A percentile compares a stretch with the other conserved stretches of the same genome.
These are phyloP conservation scores for Chymomyza costata DNA, from an alignment of 1,140 invertebrate species.

Conservation along the genomic window DNA sequence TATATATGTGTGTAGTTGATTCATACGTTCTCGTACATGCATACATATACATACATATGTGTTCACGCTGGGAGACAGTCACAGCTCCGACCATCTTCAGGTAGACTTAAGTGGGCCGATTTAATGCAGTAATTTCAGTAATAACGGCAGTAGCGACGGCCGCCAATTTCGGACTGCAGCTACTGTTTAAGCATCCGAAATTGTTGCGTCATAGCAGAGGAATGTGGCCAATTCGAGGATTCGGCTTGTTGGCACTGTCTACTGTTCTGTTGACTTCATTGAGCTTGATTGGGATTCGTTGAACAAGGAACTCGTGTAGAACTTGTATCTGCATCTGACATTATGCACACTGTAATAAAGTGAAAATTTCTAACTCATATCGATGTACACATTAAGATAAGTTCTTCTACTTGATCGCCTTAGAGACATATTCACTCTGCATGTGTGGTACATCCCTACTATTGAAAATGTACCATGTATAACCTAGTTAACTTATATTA, in stretches of 20 bases:
- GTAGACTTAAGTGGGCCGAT: constrained; percentile 54
- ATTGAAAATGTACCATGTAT: too few relatives aligned
- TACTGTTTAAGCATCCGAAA: constrained; percentile 64
- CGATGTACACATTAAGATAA: too few relatives aligned
- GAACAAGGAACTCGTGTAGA: constrained; percentile 1
- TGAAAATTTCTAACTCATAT: constrained; percentile 5
- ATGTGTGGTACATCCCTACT: too few relatives aligned
- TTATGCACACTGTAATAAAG: not conserved
- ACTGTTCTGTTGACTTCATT: not conserved
- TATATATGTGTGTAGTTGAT: too few relatives aligned
- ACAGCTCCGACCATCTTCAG: constrained; percentile 43
- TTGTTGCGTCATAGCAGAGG: constrained; percentile 54
- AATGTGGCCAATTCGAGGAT: too few relatives aligned
- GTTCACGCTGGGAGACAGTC: constrained; percentile 17
- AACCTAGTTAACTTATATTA: too few relatives aligned
- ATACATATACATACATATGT: constrained; percentile 30
- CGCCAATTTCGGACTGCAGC: constrained; percentile 52
- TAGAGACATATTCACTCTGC: too few relatives aligned
- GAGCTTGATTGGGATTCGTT: constrained; percentile 1
- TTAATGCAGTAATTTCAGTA: constrained; percentile 66
- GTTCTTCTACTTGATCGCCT: too few relatives aligned
- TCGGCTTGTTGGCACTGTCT: constrained; percentile 5
- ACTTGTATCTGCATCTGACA: not conserved
- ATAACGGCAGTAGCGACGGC: constrained; percentile 52
- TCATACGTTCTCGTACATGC: too few relatives aligned